phyloP scores from a whole-genome alignment of 2,888 invertebrate species.

The Glaucopsyche alexis region DNA sequence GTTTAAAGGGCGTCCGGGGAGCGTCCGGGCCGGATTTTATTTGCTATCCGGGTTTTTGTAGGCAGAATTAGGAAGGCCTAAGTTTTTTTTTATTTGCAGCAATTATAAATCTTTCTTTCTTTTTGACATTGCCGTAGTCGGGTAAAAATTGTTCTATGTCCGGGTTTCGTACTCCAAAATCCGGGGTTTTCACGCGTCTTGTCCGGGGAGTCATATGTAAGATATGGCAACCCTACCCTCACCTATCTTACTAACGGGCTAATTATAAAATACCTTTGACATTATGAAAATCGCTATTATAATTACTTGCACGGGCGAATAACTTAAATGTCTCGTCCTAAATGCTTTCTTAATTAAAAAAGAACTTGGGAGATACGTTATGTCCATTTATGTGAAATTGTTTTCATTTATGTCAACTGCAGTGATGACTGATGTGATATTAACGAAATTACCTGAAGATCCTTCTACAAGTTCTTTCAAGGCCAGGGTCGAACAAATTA shows the following conservation, averaged over 20 bases:
- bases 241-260: constrained; percentile 28
- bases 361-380: constrained; percentile 5
- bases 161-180: no score
- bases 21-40: no score
- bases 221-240: no score
- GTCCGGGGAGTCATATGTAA: no score
- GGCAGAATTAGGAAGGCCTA: no score
- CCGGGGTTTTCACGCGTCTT: no score
- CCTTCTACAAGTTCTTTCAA: background rate
- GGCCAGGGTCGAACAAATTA: constrained; percentile 5
- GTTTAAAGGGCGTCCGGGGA: no score
- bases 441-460: background rate
- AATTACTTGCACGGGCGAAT: constrained; percentile 8
- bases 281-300: constrained; percentile 32
- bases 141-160: no score
- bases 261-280: constrained; percentile 39
- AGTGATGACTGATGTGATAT: constrained; percentile 14
- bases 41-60: no score
- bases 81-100: no score
- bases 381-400: constrained; percentile 19
- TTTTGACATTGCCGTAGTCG: no score
- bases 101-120: no score
- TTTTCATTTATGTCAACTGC: background rate
- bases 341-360: constrained; percentile 24
- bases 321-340: constrained; percentile 21